Percentiles rank a stretch among this genome's conserved stretches.
phyloP scores from a whole-genome alignment of 2,113 vertebrate genomes.

The Antechinus flavipes region DNA sequence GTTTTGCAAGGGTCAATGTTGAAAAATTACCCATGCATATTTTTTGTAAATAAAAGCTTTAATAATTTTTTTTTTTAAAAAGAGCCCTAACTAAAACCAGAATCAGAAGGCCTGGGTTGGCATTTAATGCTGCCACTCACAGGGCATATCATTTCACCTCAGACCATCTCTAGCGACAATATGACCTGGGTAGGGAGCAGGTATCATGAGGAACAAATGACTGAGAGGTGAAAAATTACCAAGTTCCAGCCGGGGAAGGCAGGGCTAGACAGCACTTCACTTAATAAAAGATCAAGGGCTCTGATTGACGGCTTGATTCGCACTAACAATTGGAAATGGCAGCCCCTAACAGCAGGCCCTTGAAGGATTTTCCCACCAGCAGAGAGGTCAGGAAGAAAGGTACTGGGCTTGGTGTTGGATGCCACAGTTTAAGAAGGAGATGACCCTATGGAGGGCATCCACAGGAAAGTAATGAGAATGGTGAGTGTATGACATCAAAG shows the following conservation, averaged over 20 bases:
- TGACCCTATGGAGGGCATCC: not conserved
- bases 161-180: not conserved
- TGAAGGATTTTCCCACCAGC: not conserved
- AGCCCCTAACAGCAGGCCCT: not conserved
- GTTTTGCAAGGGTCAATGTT: no score
- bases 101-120: not conserved
- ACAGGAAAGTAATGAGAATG: not conserved
- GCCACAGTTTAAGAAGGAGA: not conserved
- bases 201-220: not conserved
- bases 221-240: not conserved
- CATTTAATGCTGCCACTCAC: not conserved
- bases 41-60: no score
- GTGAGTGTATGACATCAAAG: not conserved
- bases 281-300: not conserved
- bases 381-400: not conserved
- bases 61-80: not conserved
- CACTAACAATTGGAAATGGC: not conserved
- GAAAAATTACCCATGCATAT: no score
- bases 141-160: not conserved
- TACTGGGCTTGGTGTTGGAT: not conserved
- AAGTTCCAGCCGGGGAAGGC: not conserved
- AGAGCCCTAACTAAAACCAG: not conserved
- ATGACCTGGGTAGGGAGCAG: not conserved
- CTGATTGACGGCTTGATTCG: not conserved
- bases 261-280: not conserved